phyloP scores from a whole-genome alignment of 2,113 vertebrate genomes.

The Ranitomeya imitator region DNA sequence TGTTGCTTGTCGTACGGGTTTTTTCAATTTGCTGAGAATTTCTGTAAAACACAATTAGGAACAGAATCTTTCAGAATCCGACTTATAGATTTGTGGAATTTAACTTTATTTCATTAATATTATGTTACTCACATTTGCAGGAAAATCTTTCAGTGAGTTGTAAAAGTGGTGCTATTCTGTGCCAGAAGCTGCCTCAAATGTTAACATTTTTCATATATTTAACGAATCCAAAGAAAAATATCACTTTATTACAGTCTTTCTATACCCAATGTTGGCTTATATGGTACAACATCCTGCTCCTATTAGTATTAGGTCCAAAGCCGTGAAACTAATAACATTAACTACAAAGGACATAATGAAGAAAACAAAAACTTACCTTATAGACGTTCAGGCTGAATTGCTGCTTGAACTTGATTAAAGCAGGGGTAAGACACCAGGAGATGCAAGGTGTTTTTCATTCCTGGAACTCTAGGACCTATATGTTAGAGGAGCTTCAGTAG shows the following conservation, averaged over 20 bases:
- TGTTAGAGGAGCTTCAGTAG: conserved; percentile 25
- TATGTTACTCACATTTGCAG: neutral
- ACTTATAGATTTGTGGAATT: neutral
- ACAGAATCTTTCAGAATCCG: neutral
- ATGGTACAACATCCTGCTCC: neutral
- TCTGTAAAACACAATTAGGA: conserved; percentile 62
- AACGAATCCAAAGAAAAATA: neutral
- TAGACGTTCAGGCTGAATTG: neutral
- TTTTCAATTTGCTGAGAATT: conserved; percentile 77
- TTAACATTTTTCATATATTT: neutral
- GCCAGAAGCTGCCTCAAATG: neutral
- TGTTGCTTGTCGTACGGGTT: conserved; percentile 54
- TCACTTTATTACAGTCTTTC: neutral
- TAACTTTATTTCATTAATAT: neutral
- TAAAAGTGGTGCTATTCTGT: neutral
- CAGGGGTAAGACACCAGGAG: neutral
- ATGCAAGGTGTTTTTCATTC: conserved; percentile 1
- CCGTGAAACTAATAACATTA: neutral
- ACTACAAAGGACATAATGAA: neutral
- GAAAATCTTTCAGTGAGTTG: neutral
- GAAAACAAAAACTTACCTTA: conserved; percentile 24
- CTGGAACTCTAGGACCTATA: neutral
- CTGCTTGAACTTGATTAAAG: neutral
- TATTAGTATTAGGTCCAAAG: neutral
- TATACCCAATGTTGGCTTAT: neutral